phyloP scores from a whole-genome alignment of 2,797 vertebrate genomes.

The Halcyon leucocephala region DNA sequence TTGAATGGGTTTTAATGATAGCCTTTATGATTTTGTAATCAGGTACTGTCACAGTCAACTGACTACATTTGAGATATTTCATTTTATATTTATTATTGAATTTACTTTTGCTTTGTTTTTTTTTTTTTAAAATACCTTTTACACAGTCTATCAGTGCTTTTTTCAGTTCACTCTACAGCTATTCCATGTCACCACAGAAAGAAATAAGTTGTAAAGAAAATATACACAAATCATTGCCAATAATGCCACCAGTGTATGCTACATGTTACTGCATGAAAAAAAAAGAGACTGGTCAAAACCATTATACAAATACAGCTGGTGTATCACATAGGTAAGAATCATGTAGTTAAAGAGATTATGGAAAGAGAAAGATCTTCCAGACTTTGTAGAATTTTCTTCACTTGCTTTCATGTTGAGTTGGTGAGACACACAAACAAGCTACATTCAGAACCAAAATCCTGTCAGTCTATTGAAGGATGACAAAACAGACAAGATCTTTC shows the following conservation, averaged over 20 bases:
- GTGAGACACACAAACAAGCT: neutral
- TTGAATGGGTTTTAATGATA: neutral
- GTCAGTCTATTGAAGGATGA: neutral
- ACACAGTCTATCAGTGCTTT: neutral
- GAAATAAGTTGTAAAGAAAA: neutral
- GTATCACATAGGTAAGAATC: neutral
- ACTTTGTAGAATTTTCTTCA: neutral
- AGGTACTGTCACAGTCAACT: neutral
- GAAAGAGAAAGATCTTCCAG: neutral
- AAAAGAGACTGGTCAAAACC: neutral
- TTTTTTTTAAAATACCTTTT: neutral
- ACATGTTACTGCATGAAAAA: neutral
- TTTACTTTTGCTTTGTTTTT: neutral
- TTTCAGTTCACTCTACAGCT: neutral
- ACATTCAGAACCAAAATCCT: neutral
- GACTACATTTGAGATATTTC: neutral
- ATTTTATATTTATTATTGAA: neutral
- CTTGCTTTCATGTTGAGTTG: neutral
- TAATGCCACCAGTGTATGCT: neutral
- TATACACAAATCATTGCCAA: neutral
- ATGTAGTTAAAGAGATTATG: neutral
- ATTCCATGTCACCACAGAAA: neutral
- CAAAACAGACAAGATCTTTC: neutral
- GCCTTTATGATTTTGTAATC: neutral
- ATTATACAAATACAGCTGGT: neutral